These are phyloP conservation scores for Galemys pyrenaicus DNA, from an alignment of 2,113 vertebrate genomes.

Conservation along the genomic window DNA sequence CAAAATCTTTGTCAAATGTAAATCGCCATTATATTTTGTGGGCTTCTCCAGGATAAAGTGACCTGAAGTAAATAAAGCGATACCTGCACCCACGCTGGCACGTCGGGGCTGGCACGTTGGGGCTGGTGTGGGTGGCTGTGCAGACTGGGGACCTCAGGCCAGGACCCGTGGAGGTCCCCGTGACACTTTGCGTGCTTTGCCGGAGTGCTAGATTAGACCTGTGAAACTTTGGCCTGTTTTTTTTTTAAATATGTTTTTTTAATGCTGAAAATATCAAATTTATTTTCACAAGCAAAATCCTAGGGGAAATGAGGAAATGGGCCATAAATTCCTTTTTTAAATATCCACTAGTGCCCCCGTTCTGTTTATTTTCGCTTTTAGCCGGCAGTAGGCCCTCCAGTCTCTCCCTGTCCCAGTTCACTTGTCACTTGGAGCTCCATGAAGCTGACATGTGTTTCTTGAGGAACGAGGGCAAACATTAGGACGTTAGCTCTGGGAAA, in stretches of 20 bases:
- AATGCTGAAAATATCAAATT: slow-evolving; percentile 69
- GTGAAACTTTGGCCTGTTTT: slow-evolving; percentile 47
- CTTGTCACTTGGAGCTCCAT: neutral
- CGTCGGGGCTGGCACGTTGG: neutral
- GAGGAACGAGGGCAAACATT: neutral
- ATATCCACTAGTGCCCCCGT: slow-evolving; percentile 32
- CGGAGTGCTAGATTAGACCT: slow-evolving; percentile 6
- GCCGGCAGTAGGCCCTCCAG: slow-evolving; percentile 3
- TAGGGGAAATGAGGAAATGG: slow-evolving; percentile 68
- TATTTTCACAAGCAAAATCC: slow-evolving; percentile 73
- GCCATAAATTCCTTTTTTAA: slow-evolving; percentile 70
- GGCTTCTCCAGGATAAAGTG: neutral
- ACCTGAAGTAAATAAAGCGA: neutral
- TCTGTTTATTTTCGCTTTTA: slow-evolving; percentile 68
- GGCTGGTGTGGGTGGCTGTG: neutral
- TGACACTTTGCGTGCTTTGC: neutral
- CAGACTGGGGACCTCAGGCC: neutral
- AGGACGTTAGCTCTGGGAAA: neutral
- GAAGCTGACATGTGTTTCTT: neutral
- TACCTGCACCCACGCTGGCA: neutral
- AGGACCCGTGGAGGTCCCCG: neutral
- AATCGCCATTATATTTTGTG: neutral
- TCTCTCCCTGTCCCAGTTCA: neutral
- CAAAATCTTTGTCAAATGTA: neutral
- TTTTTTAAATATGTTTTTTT: slow-evolving; percentile 56